Conservation (phyloP, 2,113 vertebrate genomes). For the Sisor rabdophorus region DNA sequence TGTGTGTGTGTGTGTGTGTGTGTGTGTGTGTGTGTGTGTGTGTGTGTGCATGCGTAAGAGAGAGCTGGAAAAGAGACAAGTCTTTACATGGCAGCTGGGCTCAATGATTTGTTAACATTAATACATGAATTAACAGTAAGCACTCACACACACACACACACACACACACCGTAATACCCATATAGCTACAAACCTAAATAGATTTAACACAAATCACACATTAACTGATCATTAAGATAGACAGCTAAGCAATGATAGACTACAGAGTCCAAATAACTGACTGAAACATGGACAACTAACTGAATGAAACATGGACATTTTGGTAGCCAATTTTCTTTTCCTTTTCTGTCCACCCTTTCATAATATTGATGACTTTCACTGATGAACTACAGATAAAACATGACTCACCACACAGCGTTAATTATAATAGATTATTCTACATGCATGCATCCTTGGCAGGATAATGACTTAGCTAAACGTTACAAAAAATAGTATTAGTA, state of each 20-base stretch:
- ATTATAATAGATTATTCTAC: neutral
- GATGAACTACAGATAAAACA: too few relatives aligned
- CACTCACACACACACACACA: constrained; percentile 28
- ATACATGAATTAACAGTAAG: constrained; percentile 2
- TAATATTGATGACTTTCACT: neutral
- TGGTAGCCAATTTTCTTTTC: neutral
- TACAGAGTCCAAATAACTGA: neutral
- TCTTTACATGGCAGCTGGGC: neutral
- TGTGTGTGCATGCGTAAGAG: too few relatives aligned
- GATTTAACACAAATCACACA: constrained; percentile 16
- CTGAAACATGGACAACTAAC: neutral
- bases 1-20: too few relatives aligned
- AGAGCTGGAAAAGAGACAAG: constrained; percentile 12
- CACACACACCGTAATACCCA: neutral
- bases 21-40: too few relatives aligned
- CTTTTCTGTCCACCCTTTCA: neutral
- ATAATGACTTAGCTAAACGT: too few relatives aligned
- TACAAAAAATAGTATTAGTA: too few relatives aligned
- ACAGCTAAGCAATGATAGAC: neutral
- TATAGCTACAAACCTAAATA: neutral
- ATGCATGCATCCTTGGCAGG: neutral
- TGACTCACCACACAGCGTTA: neutral
- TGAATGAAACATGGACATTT: neutral
- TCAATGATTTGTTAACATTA: constrained; percentile 27
- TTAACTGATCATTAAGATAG: neutral